Base-by-base conservation (phyloP, 2,888 invertebrate species). In the Mayetiola destructor region DNA sequence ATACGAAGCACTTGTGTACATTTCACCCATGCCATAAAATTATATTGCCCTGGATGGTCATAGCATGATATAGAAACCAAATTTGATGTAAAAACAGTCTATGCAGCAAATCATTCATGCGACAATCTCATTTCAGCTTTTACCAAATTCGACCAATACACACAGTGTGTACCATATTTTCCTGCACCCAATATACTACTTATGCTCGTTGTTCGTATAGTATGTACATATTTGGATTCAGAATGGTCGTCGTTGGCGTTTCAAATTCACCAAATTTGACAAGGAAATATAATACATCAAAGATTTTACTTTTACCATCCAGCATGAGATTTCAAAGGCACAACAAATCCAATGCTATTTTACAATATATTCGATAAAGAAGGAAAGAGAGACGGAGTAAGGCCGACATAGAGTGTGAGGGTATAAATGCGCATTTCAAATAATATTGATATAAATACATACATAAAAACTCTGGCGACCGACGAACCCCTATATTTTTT, bases 391-490 rank as follows among this genome's bases (percentile, higher is more conserved):
- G 27, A 27, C 48, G 14, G n/a, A n/a, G n/a, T n/a, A n/a, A n/a
- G 48, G n/a, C 27, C n/a, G n/a, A n/a, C n/a, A n/a, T n/a, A n/a
- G n/a, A n/a, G n/a, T n/a, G n/a, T n/a, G n/a, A n/a, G n/a, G n/a
- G n/a, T n/a, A n/a, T 48, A 48, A 48, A 48, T 48, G 48, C 48
- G 48, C 48, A 48, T 48, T 48, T 48, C 48, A 48, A 48, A 27
- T 27, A 48, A 48, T 27, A 27, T 27, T 48, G 27, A 48, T 48
- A 48, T 48, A 27, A 27, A 48, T 48, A 48, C 27, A 48, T 48
- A 48, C 27, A 48, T 48, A 48, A 48, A n/a, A n/a, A n/a, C n/a
- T n/a, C n/a, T n/a, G n/a, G n/a, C n/a, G n/a, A n/a, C n/a, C n/a
- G n/a, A 48, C 48, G 48, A 27, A 48, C 48, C 48, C 48, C 27